These are phyloP conservation scores for Nemopilema nomurai DNA, from an alignment of 30 jellyfish, hydroid and myxozoan species.

Conservation along the genomic window DNA sequence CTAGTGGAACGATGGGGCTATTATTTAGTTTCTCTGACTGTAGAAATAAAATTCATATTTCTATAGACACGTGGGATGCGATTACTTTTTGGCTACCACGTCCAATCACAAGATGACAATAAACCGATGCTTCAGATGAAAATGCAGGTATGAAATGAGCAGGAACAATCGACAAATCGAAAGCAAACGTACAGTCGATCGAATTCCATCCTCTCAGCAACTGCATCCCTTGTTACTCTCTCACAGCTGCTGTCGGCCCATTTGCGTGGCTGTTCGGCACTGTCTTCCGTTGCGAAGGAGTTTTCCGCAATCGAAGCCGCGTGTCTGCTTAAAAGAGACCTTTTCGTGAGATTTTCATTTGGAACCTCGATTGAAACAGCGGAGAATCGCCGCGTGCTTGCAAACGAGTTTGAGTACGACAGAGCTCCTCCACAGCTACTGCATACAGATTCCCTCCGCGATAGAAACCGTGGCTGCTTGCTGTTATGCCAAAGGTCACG, in stretches of 20 bases:
- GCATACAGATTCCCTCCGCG: constrained; percentile 44
- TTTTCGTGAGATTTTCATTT: constrained; percentile 23
- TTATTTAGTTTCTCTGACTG: too few relatives aligned
- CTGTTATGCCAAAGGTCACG: constrained; percentile 42
- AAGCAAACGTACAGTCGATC: constrained; percentile 11
- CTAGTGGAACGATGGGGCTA: too few relatives aligned
- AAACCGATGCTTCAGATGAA: too few relatives aligned
- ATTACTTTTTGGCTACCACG: too few relatives aligned
- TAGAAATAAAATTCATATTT: too few relatives aligned
- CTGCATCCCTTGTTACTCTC: not conserved
- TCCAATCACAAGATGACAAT: too few relatives aligned
- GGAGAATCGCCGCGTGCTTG: constrained; percentile 58
- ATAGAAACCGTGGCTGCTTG: not conserved
- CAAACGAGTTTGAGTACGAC: constrained; percentile 43
- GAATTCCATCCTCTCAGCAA: not conserved
- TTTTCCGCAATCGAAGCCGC: not conserved
- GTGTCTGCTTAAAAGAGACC: constrained; percentile 2
- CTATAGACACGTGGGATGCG: too few relatives aligned
- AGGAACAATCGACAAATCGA: too few relatives aligned
- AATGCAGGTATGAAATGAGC: too few relatives aligned
- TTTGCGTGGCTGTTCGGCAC: not conserved
- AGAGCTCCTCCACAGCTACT: constrained; percentile 70
- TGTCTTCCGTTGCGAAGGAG: not conserved
- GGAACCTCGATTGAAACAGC: constrained; percentile 64
- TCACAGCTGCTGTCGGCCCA: not conserved